Evolutionary conservation across 2,113 vertebrate genomes (phyloP), one percentile per base, ranked within the genome.

Genomic region (Ceyx melanurus): DNA sequence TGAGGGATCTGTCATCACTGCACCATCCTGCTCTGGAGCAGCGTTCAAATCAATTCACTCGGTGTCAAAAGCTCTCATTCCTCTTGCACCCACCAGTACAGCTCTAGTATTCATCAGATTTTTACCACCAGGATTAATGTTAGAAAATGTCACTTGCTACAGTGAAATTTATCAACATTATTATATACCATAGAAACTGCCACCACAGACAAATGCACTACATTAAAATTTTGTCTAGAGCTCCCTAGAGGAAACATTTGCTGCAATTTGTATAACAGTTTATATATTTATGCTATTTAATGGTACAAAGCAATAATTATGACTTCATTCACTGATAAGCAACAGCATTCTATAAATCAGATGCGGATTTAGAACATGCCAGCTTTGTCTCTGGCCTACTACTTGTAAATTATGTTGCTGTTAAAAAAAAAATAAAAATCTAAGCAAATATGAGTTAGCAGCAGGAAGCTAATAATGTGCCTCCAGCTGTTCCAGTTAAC

Each of bases 401-500:
- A 97, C 97, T 97, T 98, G 98, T 98, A 98, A 98, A 98, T 98
- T 98, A 98, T 98, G 98, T 98, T 97, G 97, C 97, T 95, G 97
- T 97, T 98, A 97, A 97, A 98, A 98, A 98, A 97, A 97, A 98
- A 98, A 97, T 35, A 98, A 98, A 97, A 97, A 96, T 91, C 97
- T 97, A 97, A 98, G 98, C 98, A 99, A 99, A 99, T 99, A 99
- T 98, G 99, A 99, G 98, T 98, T 98, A 99, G 98, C 99, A 99
- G 99, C 99, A 98, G 98, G 99, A 98, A 97, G 98, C 99, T 99
- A 99, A 99, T 99, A 99, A 99, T 99, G 98, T 98, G 97, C 98
- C 98, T 99, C 99, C 99, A 99, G 99, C 99, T 99, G 99, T 98
- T 99, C 98, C 98, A 98, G 99, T 99, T 99, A 99, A 99, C 99